phyloP scores from a whole-genome alignment of 2,888 invertebrate species.

The Lasioglossum lativentre region DNA sequence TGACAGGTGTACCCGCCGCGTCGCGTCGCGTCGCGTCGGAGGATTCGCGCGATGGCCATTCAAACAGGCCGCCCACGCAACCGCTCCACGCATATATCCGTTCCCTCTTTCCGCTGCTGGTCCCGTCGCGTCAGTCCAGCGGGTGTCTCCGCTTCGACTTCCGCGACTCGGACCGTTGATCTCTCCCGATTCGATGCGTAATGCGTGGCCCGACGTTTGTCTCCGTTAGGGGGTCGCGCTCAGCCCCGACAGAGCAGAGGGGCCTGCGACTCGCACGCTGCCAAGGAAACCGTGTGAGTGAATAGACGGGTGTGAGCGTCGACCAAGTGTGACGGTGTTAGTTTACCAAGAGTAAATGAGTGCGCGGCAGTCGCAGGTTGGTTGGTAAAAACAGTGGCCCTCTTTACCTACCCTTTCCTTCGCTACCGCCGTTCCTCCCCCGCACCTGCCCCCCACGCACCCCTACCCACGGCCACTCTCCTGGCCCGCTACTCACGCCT shows the following conservation, averaged over 20 bases:
- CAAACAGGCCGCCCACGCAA: background rate
- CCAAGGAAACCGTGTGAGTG: slow-evolving; percentile 33
- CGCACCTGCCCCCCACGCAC: slow-evolving; percentile 25
- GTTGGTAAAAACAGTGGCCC: slow-evolving; percentile 79
- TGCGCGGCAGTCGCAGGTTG: slow-evolving; percentile 76
- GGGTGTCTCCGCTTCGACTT: background rate
- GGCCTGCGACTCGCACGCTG: slow-evolving; percentile 29
- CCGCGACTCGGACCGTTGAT: background rate
- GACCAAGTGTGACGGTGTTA: slow-evolving; percentile 60
- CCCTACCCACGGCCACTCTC: slow-evolving; percentile 17
- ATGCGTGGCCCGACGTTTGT: slow-evolving; percentile 44
- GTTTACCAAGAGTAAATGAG: slow-evolving; percentile 79
- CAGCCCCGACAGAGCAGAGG: slow-evolving; percentile 43
- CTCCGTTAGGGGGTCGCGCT: slow-evolving; percentile 48
- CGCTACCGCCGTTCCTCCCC: slow-evolving; percentile 38
- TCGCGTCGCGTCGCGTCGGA: too few relatives aligned
- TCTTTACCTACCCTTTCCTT: slow-evolving; percentile 76
- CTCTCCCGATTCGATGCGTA: background rate
- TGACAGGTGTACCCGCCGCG: background rate
- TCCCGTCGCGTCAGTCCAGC: background rate
- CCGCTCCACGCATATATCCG: background rate
- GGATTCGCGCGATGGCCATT: background rate
- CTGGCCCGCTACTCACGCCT: slow-evolving; percentile 54
- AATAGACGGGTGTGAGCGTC: slow-evolving; percentile 42
- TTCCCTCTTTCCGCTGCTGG: background rate